Evolutionary conservation across 2,888 invertebrate species (phyloP).

Genomic region (Cephus rjabovi): DNA sequence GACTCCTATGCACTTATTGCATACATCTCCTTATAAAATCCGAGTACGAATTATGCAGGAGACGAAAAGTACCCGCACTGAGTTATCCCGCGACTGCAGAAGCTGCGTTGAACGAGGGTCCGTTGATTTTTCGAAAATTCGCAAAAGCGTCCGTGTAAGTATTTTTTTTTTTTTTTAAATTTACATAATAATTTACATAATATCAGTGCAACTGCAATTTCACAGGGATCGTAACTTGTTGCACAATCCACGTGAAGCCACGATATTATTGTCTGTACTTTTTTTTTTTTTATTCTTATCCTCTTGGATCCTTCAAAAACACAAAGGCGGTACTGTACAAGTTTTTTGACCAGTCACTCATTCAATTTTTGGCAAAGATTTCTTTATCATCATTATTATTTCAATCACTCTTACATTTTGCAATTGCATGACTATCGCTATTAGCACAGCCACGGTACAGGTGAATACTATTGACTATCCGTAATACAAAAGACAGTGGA

Average conservation of each 20-base stretch:
- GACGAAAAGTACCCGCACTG: slow-evolving; percentile 72
- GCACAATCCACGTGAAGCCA: background rate
- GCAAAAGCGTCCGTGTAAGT: slow-evolving; percentile 78
- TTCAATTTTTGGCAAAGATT: background rate
- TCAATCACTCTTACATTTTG: background rate
- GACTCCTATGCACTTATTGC: slow-evolving; percentile 92
- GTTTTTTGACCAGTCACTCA: background rate
- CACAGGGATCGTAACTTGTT: background rate
- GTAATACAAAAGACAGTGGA: background rate
- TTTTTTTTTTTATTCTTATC: background rate
- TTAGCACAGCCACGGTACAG: background rate
- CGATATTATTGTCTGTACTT: background rate
- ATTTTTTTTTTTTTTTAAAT: background rate
- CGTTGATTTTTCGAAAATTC: slow-evolving; percentile 73
- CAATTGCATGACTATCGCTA: background rate
- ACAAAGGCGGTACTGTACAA: too few species aligned
- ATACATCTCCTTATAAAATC: slow-evolving; percentile 87
- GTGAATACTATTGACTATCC: background rate
- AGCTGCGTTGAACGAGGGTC: slow-evolving; percentile 82
- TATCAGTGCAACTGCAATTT: background rate
- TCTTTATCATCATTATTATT: background rate
- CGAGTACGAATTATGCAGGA: slow-evolving; percentile 70
- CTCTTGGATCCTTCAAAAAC: background rate
- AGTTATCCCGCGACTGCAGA: slow-evolving; percentile 87
- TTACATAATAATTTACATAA: background rate